phyloP scores from a whole-genome alignment of 2,113 vertebrate genomes.

The Aptenodytes forsteri region DNA sequence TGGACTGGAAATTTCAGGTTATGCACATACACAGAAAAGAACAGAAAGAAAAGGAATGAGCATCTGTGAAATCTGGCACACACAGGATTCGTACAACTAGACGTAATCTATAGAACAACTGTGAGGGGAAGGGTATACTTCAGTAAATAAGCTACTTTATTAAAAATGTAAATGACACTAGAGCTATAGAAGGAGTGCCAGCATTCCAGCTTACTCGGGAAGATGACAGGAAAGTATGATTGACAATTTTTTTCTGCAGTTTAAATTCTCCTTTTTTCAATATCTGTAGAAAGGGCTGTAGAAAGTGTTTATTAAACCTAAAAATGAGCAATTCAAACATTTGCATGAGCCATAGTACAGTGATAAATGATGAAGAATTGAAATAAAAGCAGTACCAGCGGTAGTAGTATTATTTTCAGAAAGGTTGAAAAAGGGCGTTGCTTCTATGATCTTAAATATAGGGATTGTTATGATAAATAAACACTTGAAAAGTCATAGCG shows the following conservation, averaged over 20 bases:
- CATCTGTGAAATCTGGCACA: background rate
- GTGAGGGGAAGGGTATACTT: background rate
- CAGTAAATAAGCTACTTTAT: slow-evolving; percentile 43
- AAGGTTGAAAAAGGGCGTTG: background rate
- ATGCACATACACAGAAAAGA: background rate
- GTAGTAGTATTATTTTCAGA: background rate
- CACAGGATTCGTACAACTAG: background rate
- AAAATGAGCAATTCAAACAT: background rate
- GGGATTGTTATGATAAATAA: background rate
- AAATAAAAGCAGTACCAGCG: background rate
- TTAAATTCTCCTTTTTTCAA: background rate
- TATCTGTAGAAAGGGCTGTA: background rate
- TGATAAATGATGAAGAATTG: background rate
- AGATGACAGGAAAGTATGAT: slow-evolving; percentile 8
- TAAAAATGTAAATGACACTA: slow-evolving; percentile 46
- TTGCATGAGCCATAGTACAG: background rate
- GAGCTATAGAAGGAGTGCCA: background rate
- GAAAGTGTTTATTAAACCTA: background rate
- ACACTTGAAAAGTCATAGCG: background rate
- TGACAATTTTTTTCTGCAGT: background rate
- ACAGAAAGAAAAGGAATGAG: background rate
- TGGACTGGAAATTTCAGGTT: background rate
- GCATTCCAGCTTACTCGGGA: background rate
- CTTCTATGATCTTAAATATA: background rate
- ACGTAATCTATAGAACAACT: background rate